These are phyloP conservation scores for Tryphoninae sp. DNA, from an alignment of 2,888 invertebrate species.

Conservation along the genomic window DNA sequence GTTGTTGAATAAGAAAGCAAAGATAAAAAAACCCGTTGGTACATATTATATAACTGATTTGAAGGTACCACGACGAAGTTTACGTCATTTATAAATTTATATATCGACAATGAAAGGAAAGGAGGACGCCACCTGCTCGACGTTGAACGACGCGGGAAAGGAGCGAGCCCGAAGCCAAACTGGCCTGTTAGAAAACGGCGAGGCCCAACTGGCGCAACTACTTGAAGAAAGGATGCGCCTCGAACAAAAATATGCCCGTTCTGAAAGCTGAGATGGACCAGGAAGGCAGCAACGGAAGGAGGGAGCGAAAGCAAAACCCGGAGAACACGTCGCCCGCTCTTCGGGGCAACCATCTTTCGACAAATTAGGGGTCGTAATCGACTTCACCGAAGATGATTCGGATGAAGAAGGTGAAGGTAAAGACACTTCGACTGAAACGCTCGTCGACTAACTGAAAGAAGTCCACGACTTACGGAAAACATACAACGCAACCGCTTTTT, in stretches of 20 bases:
- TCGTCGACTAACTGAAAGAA: not conserved
- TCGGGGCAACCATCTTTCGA: too few relatives aligned
- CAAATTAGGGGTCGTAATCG: too few relatives aligned
- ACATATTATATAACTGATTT: constrained; percentile 56
- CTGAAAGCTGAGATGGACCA: too few relatives aligned
- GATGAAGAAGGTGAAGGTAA: too few relatives aligned
- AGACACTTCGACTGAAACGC: not conserved
- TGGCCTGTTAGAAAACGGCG: constrained; percentile 11
- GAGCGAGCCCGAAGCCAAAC: not conserved
- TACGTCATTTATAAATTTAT: constrained; percentile 6
- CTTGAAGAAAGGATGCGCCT: too few relatives aligned
- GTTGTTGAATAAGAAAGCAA: constrained; percentile 51
- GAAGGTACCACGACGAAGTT: constrained; percentile 50
- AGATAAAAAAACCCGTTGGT: constrained; percentile 36
- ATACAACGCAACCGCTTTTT: not conserved
- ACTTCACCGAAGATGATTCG: too few relatives aligned
- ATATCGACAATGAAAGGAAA: not conserved
- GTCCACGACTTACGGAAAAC: constrained; percentile 20
- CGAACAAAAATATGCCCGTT: too few relatives aligned
- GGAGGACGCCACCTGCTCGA: too few relatives aligned
- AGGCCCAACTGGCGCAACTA: not conserved
- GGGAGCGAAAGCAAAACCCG: too few relatives aligned
- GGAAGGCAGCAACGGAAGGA: too few relatives aligned
- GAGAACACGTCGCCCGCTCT: too few relatives aligned
- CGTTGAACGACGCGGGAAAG: not conserved